These are phyloP conservation scores for Acleris cristana DNA, from an alignment of 2,888 invertebrate genomes.

Conservation along the genomic window DNA sequence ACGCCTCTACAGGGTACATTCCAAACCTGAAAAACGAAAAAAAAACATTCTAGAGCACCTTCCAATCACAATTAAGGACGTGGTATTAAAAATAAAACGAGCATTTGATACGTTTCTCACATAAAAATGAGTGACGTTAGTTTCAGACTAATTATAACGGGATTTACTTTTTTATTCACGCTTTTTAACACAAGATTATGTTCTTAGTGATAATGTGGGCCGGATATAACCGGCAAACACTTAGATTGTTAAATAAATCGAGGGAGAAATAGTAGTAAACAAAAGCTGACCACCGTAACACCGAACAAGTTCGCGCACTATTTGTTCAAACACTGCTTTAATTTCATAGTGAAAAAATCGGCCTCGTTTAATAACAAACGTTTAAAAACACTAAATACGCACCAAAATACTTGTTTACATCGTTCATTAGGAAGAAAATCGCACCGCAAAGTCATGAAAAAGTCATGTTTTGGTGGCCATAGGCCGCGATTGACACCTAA, in stretches of 20 bases:
- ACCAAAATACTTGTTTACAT: constrained; percentile 59
- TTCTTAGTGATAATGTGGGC: constrained; percentile 4
- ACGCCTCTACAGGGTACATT: constrained; percentile 58
- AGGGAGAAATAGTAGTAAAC: constrained; percentile 65
- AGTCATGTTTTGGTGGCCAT: constrained; percentile 76
- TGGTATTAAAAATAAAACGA: constrained; percentile 49
- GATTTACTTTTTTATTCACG: constrained; percentile 19
- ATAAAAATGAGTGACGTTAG: constrained; percentile 25
- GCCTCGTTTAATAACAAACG: constrained; percentile 33
- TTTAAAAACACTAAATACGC: constrained; percentile 47
- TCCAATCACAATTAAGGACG: constrained; percentile 50
- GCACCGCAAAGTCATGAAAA: constrained; percentile 83
- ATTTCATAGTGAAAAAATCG: constrained; percentile 35
- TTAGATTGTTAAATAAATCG: constrained; percentile 23
- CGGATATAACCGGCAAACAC: constrained; percentile 6
- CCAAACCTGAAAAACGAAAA: constrained; percentile 65
- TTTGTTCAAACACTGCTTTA: constrained; percentile 56
- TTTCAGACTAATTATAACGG: constrained; percentile 24
- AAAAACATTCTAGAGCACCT: constrained; percentile 47
- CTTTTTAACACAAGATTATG: not conserved
- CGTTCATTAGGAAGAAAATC: constrained; percentile 66
- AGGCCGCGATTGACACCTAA: constrained; percentile 71
- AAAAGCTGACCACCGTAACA: constrained; percentile 61
- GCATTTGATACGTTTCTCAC: constrained; percentile 13
- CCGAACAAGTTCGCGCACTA: constrained; percentile 72